Conservation (phyloP, 1,140 invertebrate species). For the Rhopalosiphum padi region DNA sequence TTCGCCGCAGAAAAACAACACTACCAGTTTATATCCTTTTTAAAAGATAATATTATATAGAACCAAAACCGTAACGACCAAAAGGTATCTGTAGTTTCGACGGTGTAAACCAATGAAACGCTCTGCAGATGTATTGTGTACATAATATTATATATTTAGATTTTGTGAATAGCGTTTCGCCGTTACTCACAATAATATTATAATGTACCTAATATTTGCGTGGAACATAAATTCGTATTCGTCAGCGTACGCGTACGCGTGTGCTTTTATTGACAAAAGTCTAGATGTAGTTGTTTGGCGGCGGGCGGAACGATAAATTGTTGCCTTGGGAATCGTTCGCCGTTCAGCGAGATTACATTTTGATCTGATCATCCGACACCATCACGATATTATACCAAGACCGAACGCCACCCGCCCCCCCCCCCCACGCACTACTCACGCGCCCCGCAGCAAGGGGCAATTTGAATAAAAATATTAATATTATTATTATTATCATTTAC, state of each 20-base stretch:
- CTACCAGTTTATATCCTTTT: not conserved
- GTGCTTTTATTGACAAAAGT: slow-evolving; percentile 42
- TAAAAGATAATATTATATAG: not conserved
- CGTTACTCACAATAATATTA: not conserved
- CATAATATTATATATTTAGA: not conserved
- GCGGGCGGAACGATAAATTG: slow-evolving; percentile 38
- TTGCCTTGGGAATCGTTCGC: slow-evolving; percentile 52
- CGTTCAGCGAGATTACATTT: slow-evolving; percentile 56
- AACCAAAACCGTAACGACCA: not conserved
- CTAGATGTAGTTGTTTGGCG: slow-evolving; percentile 32
- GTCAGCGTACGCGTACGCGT: not conserved
- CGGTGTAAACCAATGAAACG: not conserved
- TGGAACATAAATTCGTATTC: slow-evolving; percentile 20
- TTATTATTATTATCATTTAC: slow-evolving; percentile 42
- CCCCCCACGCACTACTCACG: not conserved
- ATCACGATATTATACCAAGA: slow-evolving; percentile 27
- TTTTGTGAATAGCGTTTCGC: not conserved
- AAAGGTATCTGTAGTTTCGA: not conserved
- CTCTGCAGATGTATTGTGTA: not conserved
- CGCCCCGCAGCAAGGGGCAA: not conserved
- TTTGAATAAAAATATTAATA: slow-evolving; percentile 55
- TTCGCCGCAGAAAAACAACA: not conserved
- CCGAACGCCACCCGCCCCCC: not conserved
- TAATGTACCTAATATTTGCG: not conserved
- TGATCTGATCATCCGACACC: slow-evolving; percentile 53